A percentile compares a stretch with the other conserved stretches of the same genome.
phyloP scores from a whole-genome alignment of 2,113 vertebrate genomes.

The Pluvianellus socialis region DNA sequence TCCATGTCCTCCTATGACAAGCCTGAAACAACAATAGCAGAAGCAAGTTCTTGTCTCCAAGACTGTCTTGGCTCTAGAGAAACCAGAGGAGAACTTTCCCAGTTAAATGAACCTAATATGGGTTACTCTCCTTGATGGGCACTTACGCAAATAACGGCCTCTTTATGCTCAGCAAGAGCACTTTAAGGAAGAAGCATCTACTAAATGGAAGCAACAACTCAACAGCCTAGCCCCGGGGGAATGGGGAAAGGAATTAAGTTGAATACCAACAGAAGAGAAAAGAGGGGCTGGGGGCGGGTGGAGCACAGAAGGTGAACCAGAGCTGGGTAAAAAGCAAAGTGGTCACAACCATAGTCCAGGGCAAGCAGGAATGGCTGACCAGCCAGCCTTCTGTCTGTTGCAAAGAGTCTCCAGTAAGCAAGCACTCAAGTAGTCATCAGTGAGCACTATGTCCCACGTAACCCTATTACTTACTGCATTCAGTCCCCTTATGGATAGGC shows the following conservation, averaged over 20 bases:
- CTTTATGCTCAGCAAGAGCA: not conserved
- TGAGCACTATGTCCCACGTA: not conserved
- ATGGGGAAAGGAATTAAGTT: not conserved
- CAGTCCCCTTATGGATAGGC: not conserved
- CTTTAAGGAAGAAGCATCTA: not conserved
- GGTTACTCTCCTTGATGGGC: rapidly evolving
- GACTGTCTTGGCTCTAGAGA: not conserved
- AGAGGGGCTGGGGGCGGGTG: not conserved
- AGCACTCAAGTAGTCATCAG: not conserved
- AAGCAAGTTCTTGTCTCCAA: not conserved
- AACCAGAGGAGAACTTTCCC: not conserved
- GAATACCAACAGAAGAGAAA: not conserved
- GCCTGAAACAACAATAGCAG: not conserved
- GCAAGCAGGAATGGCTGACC: not conserved
- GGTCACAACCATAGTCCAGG: not conserved
- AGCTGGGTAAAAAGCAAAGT: not conserved
- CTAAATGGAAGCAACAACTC: not conserved
- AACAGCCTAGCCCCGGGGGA: not conserved
- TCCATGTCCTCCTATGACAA: not conserved
- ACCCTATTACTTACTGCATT: not conserved
- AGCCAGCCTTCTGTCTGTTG: not conserved
- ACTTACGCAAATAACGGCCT: not conserved
- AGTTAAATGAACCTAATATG: not conserved
- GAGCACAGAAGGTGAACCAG: not conserved
- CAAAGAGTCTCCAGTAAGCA: not conserved